Evolutionary conservation across 2,113 vertebrate species (phyloP), one percentile per base, ranked within the genome.

Genomic region (Eulacestoma nigropectus): DNA sequence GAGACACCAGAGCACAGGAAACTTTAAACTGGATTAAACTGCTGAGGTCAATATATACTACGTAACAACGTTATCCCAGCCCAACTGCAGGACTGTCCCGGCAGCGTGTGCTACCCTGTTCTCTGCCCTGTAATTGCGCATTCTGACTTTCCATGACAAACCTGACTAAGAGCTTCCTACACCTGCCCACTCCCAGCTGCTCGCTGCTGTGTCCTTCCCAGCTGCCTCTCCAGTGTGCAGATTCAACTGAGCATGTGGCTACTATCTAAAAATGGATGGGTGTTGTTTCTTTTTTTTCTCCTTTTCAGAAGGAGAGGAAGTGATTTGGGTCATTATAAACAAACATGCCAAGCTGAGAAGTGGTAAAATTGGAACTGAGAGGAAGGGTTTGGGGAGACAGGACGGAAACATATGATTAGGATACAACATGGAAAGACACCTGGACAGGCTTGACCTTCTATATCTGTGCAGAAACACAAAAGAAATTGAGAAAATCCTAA

Each of bases 141-240:
- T 78, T 93, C 50, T 42, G 52, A 69, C 88, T 96, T 95, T 86
- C 79, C 76, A 74, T 9, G 60, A 63, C 76, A 93, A 89, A 90
- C 68, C 68, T 92, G 85, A 90, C 85, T 76, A 93, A 92, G 80
- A 92, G 25, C 76, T 93, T 97, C 95, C 94, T 50, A 90, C 89
- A 93, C 76, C 79, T 92, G 76, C 95, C 90, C 76, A 65, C 72
- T 88, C 59, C 39, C 85, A 94, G 85, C 75, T 96, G 90, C 67
- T 62, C 30, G 1, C 39, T 88, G n/a, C 75, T 35, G 11, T 7
- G 3, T 81, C 87, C 94, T 95, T 75, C 90, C 52, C 62, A 90
- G 75, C 56, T 94, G 83, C 68, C 59, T 94, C 23, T 68, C 84
- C 68, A 81, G 20, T 3, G 21, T 53, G 55, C 19, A 77, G 47